Base-by-base conservation (phyloP, 2,113 vertebrate genomes). In the Setophaga coronata region DNA sequence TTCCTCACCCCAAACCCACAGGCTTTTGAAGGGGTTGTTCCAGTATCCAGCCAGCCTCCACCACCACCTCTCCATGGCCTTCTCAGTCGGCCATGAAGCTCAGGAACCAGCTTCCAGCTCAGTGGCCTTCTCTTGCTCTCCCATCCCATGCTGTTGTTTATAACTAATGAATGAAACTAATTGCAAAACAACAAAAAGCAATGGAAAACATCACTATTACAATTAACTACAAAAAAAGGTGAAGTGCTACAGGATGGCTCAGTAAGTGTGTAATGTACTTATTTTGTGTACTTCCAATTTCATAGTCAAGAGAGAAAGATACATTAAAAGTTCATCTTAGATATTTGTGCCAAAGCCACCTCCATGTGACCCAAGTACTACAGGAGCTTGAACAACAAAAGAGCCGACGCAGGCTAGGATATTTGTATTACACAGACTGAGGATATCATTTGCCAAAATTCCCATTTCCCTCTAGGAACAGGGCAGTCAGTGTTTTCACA, bases 41-140 rank as follows among this genome's bases (percentile, higher is more conserved):
- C 62, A 58, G 28, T 57, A 40, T 23, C 92, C 89, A 93, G 85
- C 88, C 93, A 95, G 90, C 76, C 64, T 40, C 66, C 57, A 48
- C 42, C 34, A 43, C 31, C 0, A 0, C 62, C 38, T 78, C 67
- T 69, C 79, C 33, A 12, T 26, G 38, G 33, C 31, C 36, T 3
- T 11, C 54, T 45, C 36, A 12, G n/a, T 17, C 13, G 26, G 23
- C 62, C 58, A 17, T 48, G 38, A 70, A 82, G 33, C 47, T 80
- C 58, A 70, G 48, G 56, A 70, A 28, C 42, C 60, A 80, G 56
- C 61, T 83, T 50, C 79, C 45, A 79, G 66, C 76, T 87, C 78
- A 78, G 38, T n/a, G 83, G 60, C 82, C 42, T 88, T 93, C 87
- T 93, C 74, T 57, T 82, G 89, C 79, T 95, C 73, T 95, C 58